These are phyloP conservation scores for Synanthedon formicaeformis DNA, from an alignment of 2,888 invertebrate species.

Conservation along the genomic window DNA sequence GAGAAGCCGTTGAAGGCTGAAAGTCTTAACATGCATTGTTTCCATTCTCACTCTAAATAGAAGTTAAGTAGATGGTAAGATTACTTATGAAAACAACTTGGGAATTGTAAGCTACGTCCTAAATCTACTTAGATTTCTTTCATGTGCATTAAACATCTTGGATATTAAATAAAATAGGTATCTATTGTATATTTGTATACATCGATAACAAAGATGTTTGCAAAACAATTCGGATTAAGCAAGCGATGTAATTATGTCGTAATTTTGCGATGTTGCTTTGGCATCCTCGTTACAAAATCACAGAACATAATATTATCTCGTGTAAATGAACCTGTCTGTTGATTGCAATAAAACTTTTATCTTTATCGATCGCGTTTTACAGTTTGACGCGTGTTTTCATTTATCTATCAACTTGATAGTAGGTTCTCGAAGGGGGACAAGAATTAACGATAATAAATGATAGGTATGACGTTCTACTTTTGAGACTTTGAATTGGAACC, in stretches of 20 bases:
- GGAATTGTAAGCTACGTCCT: too few species aligned
- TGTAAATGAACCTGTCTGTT: neutral
- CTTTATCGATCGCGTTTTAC: too few species aligned
- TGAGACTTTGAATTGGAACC: constrained; percentile 50
- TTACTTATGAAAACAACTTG: too few species aligned
- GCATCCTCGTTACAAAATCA: neutral
- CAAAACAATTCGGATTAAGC: constrained; percentile 9
- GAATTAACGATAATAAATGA: too few species aligned
- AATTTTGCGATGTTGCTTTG: neutral
- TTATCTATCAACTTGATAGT: too few species aligned
- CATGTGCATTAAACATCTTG: too few species aligned
- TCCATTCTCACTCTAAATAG: constrained; percentile 1
- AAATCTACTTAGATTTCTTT: too few species aligned
- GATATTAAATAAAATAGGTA: too few species aligned
- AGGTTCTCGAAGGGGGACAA: too few species aligned
- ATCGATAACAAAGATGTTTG: constrained; percentile 10
- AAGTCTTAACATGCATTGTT: constrained; percentile 29
- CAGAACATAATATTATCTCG: neutral
- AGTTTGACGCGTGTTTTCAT: too few species aligned
- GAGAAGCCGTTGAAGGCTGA: constrained; percentile 32
- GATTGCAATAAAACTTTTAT: neutral
- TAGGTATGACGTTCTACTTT: neutral
- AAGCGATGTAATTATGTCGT: neutral
- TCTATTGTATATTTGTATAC: neutral
- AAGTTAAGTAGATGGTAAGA: neutral